Conservation (phyloP, 2,797 vertebrate species). For the Muscicapa comitata region DNA sequence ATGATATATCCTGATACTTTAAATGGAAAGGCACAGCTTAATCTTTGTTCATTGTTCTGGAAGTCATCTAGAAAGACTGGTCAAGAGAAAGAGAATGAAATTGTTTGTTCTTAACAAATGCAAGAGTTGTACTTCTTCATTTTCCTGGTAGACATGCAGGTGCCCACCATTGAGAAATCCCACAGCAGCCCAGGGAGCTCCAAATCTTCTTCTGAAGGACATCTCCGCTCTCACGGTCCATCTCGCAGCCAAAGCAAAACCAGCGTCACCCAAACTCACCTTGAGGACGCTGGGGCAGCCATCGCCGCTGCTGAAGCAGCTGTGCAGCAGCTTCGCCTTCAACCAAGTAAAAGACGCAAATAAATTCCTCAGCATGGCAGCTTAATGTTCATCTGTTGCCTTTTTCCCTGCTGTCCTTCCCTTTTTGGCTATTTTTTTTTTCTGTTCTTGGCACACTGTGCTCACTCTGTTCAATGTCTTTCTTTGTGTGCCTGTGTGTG, state of each 20-base stretch:
- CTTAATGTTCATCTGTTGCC: slow-evolving; percentile 90
- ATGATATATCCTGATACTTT: background rate
- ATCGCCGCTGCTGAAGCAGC: slow-evolving; percentile 97
- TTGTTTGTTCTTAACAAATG: background rate
- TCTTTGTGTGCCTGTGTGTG: slow-evolving; percentile 69
- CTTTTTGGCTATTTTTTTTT: slow-evolving; percentile 36
- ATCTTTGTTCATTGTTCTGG: background rate
- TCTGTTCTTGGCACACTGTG: slow-evolving; percentile 75
- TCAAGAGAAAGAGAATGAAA: background rate
- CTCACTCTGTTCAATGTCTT: slow-evolving; percentile 73
- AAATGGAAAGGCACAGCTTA: background rate
- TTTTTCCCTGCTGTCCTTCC: slow-evolving; percentile 73
- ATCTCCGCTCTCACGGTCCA: slow-evolving; percentile 94
- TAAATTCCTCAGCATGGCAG: slow-evolving; percentile 97
- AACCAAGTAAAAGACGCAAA: slow-evolving; percentile 99
- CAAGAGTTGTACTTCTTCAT: slow-evolving; percentile 25
- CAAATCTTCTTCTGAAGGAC: slow-evolving; percentile 97
- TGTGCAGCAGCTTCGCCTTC: slow-evolving; percentile 95
- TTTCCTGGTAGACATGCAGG: slow-evolving; percentile 87
- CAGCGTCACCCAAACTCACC: slow-evolving; percentile 96
- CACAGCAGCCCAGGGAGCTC: slow-evolving; percentile 98
- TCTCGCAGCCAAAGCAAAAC: slow-evolving; percentile 99
- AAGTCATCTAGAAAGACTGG: background rate
- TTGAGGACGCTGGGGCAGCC: slow-evolving; percentile 95
- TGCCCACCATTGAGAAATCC: slow-evolving; percentile 96